Evolutionary conservation across 2,113 vertebrate species (phyloP).

Genomic region (Ictalurus furcatus): DNA sequence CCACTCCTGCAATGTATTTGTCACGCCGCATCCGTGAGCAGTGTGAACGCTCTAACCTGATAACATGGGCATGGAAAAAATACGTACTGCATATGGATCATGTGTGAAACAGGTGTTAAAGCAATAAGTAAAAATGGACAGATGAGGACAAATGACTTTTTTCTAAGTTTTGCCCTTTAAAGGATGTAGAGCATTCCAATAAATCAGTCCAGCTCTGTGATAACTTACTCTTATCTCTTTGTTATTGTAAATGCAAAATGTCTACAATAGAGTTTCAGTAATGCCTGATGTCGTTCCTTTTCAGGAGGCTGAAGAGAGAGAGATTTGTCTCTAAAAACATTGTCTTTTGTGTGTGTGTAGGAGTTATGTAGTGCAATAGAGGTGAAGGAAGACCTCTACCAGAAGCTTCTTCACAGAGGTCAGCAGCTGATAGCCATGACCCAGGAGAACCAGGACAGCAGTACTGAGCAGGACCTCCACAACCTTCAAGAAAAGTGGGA

Average conservation of each 20-base stretch:
- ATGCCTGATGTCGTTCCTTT: not conserved
- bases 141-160: not conserved
- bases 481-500: slow-evolving; percentile 96
- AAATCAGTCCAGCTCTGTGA: not conserved
- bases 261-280: not conserved
- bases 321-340: not conserved
- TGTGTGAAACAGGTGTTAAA: not conserved
- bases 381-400: slow-evolving; percentile 87
- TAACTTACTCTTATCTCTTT: not conserved
- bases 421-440: slow-evolving; percentile 83
- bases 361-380: slow-evolving; percentile 88
- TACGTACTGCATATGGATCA: too few species aligned
- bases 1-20: too few species aligned
- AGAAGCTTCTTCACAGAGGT: slow-evolving; percentile 81
- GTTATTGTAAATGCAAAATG: not conserved
- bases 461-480: slow-evolving; percentile 87
- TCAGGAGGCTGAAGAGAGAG: not conserved
- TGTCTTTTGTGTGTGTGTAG: slow-evolving; percentile 65
- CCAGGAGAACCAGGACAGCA: slow-evolving; percentile 84
- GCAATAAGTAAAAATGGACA: not conserved
- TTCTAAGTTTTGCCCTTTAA: not conserved
- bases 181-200: not conserved
- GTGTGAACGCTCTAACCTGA: too few species aligned
- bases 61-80: too few species aligned
- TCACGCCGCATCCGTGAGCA: too few species aligned